Percentiles rank a stretch among this genome's conserved stretches.
These are phyloP conservation scores for Cathartes aura DNA, from an alignment of 2,113 vertebrate species.

Conservation along the genomic window DNA sequence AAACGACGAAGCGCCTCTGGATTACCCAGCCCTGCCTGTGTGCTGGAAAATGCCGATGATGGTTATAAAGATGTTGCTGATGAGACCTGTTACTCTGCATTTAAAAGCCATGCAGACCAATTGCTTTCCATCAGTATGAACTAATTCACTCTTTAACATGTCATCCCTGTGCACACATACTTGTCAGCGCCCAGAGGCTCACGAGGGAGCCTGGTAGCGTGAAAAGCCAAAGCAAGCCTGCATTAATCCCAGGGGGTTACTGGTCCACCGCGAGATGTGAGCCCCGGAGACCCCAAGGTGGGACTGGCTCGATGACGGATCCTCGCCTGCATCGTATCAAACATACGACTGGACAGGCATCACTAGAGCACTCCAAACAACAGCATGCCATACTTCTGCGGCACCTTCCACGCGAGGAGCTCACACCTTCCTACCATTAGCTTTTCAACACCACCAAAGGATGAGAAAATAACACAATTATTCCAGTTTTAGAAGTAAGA, in stretches of 20 bases:
- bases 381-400: rapidly evolving
- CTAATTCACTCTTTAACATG: background rate
- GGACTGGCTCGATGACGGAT: background rate
- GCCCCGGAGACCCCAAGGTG: background rate
- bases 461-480: background rate
- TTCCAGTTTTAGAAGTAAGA: background rate
- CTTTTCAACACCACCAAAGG: background rate
- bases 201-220: background rate
- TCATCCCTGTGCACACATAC: background rate
- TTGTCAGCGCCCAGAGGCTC: background rate
- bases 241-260: background rate
- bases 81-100: background rate
- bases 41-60: background rate
- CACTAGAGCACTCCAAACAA: background rate
- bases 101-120: background rate
- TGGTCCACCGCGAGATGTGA: background rate
- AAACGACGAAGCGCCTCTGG: background rate
- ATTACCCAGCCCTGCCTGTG: background rate
- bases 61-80: background rate
- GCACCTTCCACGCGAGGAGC: background rate
- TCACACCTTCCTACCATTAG: background rate
- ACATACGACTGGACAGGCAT: background rate
- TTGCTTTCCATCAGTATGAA: background rate
- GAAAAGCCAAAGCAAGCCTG: background rate
- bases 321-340: background rate